Conservation (phyloP, 1,140 invertebrate species). For the Lordiphosa clarofinis region DNA sequence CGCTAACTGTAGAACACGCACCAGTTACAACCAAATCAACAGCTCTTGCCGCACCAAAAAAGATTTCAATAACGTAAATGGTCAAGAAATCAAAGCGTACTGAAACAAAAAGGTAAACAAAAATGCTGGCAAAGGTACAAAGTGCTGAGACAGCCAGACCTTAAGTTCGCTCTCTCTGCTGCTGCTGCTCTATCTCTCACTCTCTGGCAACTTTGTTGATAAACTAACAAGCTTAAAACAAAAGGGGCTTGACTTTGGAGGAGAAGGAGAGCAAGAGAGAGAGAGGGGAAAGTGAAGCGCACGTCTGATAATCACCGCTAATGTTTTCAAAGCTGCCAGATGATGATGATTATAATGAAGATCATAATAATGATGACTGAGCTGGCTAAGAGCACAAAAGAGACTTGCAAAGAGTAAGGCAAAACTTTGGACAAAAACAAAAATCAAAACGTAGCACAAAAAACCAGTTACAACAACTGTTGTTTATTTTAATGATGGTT, state of each 20-base stretch:
- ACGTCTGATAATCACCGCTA: conserved; percentile 57
- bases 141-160: conserved; percentile 31
- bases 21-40: conserved; percentile 11
- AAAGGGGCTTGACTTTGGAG: conserved; percentile 5
- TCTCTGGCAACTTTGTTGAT: conserved; percentile 63
- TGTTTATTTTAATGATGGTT: conserved; percentile 59
- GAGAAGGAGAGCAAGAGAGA: not conserved
- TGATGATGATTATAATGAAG: conserved; percentile 33
- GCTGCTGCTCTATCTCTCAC: conserved; percentile 2
- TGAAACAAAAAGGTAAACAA: conserved; percentile 73
- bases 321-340: conserved; percentile 29
- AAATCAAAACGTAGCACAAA: conserved; percentile 28
- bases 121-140: conserved; percentile 69
- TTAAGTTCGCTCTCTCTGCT: not conserved
- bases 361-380: conserved; percentile 23
- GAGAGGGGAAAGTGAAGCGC: conserved; percentile 35
- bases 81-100: conserved; percentile 73
- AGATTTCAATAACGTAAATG: conserved; percentile 74
- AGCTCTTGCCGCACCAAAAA: conserved; percentile 23
- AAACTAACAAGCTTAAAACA: conserved; percentile 47
- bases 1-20: conserved; percentile 65
- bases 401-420: conserved; percentile 9
- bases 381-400: conserved; percentile 40
- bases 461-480: conserved; percentile 67
- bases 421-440: conserved; percentile 25